phyloP scores from a whole-genome alignment of 2,888 invertebrate genomes.

The Drosophila meridionalis region DNA sequence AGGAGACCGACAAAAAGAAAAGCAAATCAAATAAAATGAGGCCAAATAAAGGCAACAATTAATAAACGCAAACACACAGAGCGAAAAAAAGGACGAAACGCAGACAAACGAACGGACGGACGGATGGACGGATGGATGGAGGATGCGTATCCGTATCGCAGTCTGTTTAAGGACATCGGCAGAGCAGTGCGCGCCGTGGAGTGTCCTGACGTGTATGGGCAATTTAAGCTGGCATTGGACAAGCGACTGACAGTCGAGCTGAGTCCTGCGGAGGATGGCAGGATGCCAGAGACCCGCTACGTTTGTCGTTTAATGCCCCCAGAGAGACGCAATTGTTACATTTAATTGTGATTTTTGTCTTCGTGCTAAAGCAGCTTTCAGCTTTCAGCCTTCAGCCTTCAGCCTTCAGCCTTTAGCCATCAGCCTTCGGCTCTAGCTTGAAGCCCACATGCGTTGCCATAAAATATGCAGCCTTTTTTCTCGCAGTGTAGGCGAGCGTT shows the following conservation, averaged over 20 bases:
- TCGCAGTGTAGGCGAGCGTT: slow-evolving; percentile 26
- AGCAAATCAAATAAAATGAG: slow-evolving; percentile 80
- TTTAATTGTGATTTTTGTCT: slow-evolving; percentile 80
- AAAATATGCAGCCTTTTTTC: slow-evolving; percentile 68
- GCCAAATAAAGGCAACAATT: slow-evolving; percentile 81
- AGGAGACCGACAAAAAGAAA: slow-evolving; percentile 41
- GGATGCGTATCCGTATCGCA: slow-evolving; percentile 51
- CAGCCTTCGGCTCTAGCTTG: slow-evolving; percentile 12
- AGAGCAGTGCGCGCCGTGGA: slow-evolving; percentile 38
- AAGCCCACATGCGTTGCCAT: slow-evolving; percentile 32
- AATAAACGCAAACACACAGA: slow-evolving; percentile 77
- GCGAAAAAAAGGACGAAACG: slow-evolving; percentile 10
- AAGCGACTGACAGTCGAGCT: slow-evolving; percentile 69
- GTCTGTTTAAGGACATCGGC: slow-evolving; percentile 50
- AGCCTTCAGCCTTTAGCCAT: slow-evolving; percentile 21
- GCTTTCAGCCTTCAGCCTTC: slow-evolving; percentile 21
- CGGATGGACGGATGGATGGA: slow-evolving; percentile 44
- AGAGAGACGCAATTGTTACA: slow-evolving; percentile 80
- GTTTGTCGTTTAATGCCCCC: slow-evolving; percentile 72
- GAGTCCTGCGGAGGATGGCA: not conserved
- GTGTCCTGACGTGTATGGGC: slow-evolving; percentile 76
- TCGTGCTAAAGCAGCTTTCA: slow-evolving; percentile 48
- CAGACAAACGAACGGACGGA: slow-evolving; percentile 25
- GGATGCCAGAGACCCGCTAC: slow-evolving; percentile 27
- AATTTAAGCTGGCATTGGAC: slow-evolving; percentile 80